Evolutionary conservation across 2,888 invertebrate species (phyloP), one percentile per base, ranked within the genome.

Genomic region (Xestia ashworthii): DNA sequence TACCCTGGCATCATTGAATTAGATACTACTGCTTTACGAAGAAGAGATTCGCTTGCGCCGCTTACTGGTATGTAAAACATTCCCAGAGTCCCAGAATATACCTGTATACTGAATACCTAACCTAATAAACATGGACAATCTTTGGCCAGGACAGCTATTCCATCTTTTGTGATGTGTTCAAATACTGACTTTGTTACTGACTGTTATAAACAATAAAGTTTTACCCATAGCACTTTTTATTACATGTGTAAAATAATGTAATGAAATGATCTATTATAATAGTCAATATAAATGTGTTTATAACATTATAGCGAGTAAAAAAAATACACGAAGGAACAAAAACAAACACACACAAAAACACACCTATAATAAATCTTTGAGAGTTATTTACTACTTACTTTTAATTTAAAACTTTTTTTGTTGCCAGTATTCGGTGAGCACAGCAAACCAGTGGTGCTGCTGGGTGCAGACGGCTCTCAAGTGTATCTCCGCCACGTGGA

Each of bases 1-100:
- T 96, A 97, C n/a, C 95, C 93, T 32, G 97, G 97, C 32, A 88
- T 98, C 58, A 97, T 98, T 93, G 97, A 98, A 62, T 95, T 98
- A 80, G 97, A 97, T 74, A 97, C 98, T 0, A 97, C 97, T 48
- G 97, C 97, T 83, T 94, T 98, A 78, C 96, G 97, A 67, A 96
- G 96, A 50, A 98, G 97, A 64, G 96, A 97, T 70, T 96, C 97
- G 0, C 93, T 96, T 75, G 97, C 97, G 38, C 95, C 96, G 32
- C 84, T 94, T 11, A 92, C 91, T 90, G 91, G 95, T 94, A 84
- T 50, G 48, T 46, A 55, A 14, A 44, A 44, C n/a, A 44, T 65
- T 41, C 12, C 6, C 12, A 4, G 19, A 38, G 62, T 38, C 44
- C 44, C 44, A n/a, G 44, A 44, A 14, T 44, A 44, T 38, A 64